Base-by-base conservation (phyloP, 1,140 invertebrate species). In the Augochlora pura region DNA sequence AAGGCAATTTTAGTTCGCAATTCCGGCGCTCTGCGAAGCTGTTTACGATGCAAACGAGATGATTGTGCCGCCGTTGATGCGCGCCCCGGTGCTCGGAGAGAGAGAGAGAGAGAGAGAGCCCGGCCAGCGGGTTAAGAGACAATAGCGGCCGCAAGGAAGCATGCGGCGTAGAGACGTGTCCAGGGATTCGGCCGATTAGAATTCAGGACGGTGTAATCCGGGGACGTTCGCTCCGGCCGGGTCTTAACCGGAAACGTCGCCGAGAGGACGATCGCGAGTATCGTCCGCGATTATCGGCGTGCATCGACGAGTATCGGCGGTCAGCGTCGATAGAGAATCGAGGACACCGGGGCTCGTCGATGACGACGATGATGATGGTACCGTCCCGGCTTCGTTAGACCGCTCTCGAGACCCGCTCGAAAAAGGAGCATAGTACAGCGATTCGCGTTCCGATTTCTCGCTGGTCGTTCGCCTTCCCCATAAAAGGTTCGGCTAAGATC, bases 401-500 rank as follows among this genome's bases (percentile, higher is more conserved):
- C 23, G 42, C 49, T 57, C 49, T 46, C 25, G 3, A 14, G 5
- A 0, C 27, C 10, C 27, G 42, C 42, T 42, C 18, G 46, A 67
- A 57, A 74, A 70, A 74, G 12, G 71, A 79, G 52, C 63, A 79
- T 73, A 79, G 71, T 79, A 67, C 18, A 79, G 38, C 70, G 77
- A 79, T 78, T 78, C 76, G 69, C 78, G 65, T 81, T 77, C 74
- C 80, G 74, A 79, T 79, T 79, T 79, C 77, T 79, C 77, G 77
- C 39, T 79, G 78, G 73, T 80, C 72, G 71, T 80, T 80, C 71
- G 83, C 82, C 87, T 85, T 85, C 87, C 89, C 88, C 77, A 84
- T 90, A 90, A 90, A 90, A 89, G 89, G 89, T 87, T 88, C 84
- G 86, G 84, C 89, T 90, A 89, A 88, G 81, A 88, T 85, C 84